These are phyloP conservation scores for Galleria mellonella DNA, from an alignment of 1,140 invertebrate genomes.

Conservation along the genomic window DNA sequence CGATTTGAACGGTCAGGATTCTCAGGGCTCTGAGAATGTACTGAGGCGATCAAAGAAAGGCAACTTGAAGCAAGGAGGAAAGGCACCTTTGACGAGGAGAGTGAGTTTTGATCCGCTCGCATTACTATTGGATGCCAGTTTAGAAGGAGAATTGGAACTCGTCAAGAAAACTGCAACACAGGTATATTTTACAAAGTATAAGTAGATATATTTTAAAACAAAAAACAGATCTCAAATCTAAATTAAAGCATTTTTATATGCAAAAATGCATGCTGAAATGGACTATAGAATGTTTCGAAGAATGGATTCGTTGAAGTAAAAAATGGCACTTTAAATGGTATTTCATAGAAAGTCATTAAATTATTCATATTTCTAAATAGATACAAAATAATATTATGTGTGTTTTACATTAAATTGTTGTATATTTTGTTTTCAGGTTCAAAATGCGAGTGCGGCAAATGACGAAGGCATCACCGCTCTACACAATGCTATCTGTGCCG, in stretches of 20 bases:
- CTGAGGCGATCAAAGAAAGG: constrained; percentile 81
- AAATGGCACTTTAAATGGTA: too few species aligned
- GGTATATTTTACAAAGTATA: constrained; percentile 70
- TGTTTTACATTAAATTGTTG: neutral
- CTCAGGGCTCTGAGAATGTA: constrained; percentile 74
- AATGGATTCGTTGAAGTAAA: too few species aligned
- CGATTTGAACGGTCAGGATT: constrained; percentile 73
- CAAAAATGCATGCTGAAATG: too few species aligned
- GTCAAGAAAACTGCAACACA: constrained; percentile 96
- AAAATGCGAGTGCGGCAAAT: constrained; percentile 96
- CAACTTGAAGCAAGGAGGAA: constrained; percentile 83
- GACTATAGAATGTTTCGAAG: too few species aligned
- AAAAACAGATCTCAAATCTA: too few species aligned
- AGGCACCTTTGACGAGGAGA: constrained; percentile 82
- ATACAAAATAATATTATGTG: too few species aligned
- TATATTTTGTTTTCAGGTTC: constrained; percentile 81
- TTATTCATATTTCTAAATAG: too few species aligned
- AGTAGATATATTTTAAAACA: too few species aligned
- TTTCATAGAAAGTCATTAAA: too few species aligned
- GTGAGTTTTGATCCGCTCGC: constrained; percentile 99
- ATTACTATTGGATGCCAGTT: constrained; percentile 94
- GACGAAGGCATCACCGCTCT: constrained; percentile 98
- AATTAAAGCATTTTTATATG: too few species aligned
- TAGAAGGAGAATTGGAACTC: constrained; percentile 98
- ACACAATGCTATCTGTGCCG: constrained; percentile 99